Percentiles rank a stretch among this genome's conserved stretches.
Conservation (phyloP, 2,797 vertebrate species). For the Oreonectes daqikongensis region DNA sequence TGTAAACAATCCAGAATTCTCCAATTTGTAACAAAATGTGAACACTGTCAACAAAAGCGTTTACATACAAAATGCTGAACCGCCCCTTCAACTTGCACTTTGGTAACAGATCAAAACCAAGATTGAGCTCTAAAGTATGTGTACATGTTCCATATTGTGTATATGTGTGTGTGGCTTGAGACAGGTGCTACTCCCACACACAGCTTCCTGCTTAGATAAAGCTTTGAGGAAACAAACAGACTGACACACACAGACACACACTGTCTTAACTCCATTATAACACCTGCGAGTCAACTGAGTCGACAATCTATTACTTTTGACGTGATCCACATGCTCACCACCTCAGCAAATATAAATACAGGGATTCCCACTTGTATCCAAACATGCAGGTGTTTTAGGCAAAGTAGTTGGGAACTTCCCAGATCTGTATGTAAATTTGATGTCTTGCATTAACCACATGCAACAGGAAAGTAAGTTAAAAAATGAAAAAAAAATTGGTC, state of each 20-base stretch:
- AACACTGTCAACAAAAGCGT: background rate
- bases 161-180: slow-evolving; percentile 43
- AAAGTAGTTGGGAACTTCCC: background rate
- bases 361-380: slow-evolving; percentile 5
- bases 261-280: slow-evolving; percentile 35
- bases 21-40: background rate
- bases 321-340: background rate
- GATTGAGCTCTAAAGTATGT: slow-evolving; percentile 53
- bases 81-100: slow-evolving; percentile 44
- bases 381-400: slow-evolving; percentile 13
- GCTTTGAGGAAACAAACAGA: slow-evolving; percentile 56
- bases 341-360: slow-evolving; percentile 8
- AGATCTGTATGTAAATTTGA: slow-evolving; percentile 18
- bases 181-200: slow-evolving; percentile 77
- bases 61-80: background rate
- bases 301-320: slow-evolving; percentile 11
- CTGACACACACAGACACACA: background rate
- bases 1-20: too few species aligned
- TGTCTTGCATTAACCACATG: background rate
- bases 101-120: slow-evolving; percentile 58
- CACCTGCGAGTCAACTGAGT: slow-evolving; percentile 45
- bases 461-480: background rate
- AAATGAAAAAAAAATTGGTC: background rate
- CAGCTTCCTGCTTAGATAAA: slow-evolving; percentile 74
- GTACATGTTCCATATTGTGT: slow-evolving; percentile 42